Percentiles rank a stretch among this genome's conserved stretches.
These are phyloP conservation scores for Dufourea novaeangliae DNA, from an alignment of 1,140 invertebrate genomes.

Conservation along the genomic window DNA sequence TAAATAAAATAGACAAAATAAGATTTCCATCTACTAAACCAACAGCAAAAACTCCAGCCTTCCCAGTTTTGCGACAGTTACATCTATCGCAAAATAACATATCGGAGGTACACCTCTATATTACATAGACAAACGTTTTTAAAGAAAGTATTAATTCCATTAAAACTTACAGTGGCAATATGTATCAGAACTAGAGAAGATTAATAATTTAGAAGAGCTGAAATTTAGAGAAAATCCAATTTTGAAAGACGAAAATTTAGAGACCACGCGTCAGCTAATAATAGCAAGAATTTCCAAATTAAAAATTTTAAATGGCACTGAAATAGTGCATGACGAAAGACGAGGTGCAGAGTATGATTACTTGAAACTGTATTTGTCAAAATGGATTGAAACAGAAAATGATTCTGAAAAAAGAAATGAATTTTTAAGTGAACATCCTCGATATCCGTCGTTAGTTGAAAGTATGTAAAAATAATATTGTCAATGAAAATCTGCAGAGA, in stretches of 20 bases:
- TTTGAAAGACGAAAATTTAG: conserved; percentile 84
- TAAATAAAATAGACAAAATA: conserved; percentile 85
- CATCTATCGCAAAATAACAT: conserved; percentile 83
- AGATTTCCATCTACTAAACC: conserved; percentile 71
- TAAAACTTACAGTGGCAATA: conserved; percentile 85
- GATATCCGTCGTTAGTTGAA: conserved; percentile 85
- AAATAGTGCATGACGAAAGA: conserved; percentile 86
- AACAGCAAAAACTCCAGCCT: conserved; percentile 79
- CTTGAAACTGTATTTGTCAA: conserved; percentile 88
- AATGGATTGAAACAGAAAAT: conserved; percentile 86
- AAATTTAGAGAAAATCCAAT: conserved; percentile 89
- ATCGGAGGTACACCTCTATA: conserved; percentile 76
- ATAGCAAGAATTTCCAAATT: conserved; percentile 87
- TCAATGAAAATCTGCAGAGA: conserved; percentile 73
- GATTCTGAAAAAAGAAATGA: conserved; percentile 78
- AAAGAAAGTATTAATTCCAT: conserved; percentile 13
- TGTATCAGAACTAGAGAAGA: conserved; percentile 92
- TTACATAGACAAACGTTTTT: background rate
- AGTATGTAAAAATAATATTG: conserved; percentile 81
- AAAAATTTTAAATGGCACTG: conserved; percentile 86
- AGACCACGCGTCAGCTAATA: conserved; percentile 88
- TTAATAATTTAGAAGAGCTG: conserved; percentile 87
- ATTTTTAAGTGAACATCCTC: conserved; percentile 88
- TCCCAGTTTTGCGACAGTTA: conserved; percentile 80
- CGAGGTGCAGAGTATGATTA: conserved; percentile 95